Evolutionary conservation across 1,140 invertebrate species (phyloP).

Genomic region (Lordiphosa mommai): DNA sequence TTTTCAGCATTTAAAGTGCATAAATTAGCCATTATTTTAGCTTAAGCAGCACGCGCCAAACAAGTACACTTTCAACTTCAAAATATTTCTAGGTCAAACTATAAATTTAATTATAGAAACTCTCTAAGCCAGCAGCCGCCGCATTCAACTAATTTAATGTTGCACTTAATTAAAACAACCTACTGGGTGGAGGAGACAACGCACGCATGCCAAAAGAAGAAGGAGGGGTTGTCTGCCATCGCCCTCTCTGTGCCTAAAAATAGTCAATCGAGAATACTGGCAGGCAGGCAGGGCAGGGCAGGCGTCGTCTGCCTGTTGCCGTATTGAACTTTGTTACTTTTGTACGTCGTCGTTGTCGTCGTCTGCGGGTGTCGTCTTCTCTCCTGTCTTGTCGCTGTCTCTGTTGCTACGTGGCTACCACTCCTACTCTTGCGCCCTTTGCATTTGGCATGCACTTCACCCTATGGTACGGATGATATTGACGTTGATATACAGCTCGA

Average conservation of each 20-base stretch:
- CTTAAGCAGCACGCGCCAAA: slow-evolving; percentile 43
- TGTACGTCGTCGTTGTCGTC: slow-evolving; percentile 35
- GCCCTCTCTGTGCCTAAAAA: slow-evolving; percentile 48
- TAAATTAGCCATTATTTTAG: too few relatives aligned
- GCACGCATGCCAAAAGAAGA: slow-evolving; percentile 45
- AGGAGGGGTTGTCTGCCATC: slow-evolving; percentile 16
- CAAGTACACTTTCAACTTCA: slow-evolving; percentile 38
- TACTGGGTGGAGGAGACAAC: slow-evolving; percentile 20
- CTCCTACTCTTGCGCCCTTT: slow-evolving; percentile 60
- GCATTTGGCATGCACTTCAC: slow-evolving; percentile 61
- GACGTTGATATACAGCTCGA: slow-evolving; percentile 74
- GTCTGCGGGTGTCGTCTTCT: slow-evolving; percentile 32
- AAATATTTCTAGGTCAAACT: slow-evolving; percentile 75
- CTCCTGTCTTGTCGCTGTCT: slow-evolving; percentile 38
- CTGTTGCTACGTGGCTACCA: slow-evolving; percentile 58
- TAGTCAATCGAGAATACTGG: slow-evolving; percentile 40
- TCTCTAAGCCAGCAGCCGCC: slow-evolving; percentile 7
- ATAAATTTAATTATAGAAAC: slow-evolving; percentile 61
- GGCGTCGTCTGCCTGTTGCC: slow-evolving; percentile 26
- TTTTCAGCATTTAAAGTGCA: slow-evolving; percentile 47
- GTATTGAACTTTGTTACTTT: slow-evolving; percentile 75
- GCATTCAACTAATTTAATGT: slow-evolving; percentile 70
- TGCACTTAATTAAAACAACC: slow-evolving; percentile 71
- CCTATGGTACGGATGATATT: slow-evolving; percentile 66
- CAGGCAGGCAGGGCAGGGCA: slow-evolving; percentile 18